Conservation (phyloP, 92 coral and sea anemone genomes). For the Meandrina meandrites region DNA sequence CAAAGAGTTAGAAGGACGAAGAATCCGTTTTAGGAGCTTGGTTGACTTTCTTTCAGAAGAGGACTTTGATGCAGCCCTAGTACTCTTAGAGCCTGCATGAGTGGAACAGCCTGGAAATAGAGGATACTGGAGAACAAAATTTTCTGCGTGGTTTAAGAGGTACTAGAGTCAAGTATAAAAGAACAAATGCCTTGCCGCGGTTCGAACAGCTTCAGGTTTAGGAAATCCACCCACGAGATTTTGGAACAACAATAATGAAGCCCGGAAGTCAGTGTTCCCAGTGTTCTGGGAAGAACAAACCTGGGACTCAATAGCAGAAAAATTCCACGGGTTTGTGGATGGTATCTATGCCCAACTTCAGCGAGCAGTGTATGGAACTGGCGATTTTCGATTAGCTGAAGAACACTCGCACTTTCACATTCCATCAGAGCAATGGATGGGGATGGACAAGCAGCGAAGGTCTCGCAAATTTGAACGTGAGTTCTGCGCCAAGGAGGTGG, state of each 20-base stretch:
- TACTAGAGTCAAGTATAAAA: neutral
- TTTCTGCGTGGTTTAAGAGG: too few species aligned
- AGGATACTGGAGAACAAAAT: slow-evolving; percentile 40
- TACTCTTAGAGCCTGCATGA: slow-evolving; percentile 20
- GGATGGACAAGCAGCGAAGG: slow-evolving; percentile 39
- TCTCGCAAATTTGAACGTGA: slow-evolving; percentile 25
- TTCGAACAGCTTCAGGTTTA: slow-evolving; percentile 26
- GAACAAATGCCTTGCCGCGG: slow-evolving; percentile 31
- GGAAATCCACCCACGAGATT: slow-evolving; percentile 23
- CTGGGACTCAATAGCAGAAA: slow-evolving; percentile 35
- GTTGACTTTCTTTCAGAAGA: slow-evolving; percentile 30
- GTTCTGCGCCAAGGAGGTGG: slow-evolving; percentile 31
- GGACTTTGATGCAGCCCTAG: slow-evolving; percentile 30
- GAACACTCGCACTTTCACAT: slow-evolving; percentile 28
- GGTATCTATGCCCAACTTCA: slow-evolving; percentile 20
- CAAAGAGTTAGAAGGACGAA: slow-evolving; percentile 22
- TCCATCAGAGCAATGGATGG: slow-evolving; percentile 34
- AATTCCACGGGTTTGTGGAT: slow-evolving; percentile 20
- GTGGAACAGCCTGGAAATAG: slow-evolving; percentile 18
- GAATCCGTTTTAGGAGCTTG: slow-evolving; percentile 30
- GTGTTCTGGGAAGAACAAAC: slow-evolving; percentile 35
- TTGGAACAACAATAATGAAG: slow-evolving; percentile 24
- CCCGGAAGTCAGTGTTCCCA: slow-evolving; percentile 22
- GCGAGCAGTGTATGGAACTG: slow-evolving; percentile 34
- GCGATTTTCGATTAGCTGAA: slow-evolving; percentile 31